Evolutionary conservation across 1,140 invertebrate genomes (phyloP).

Genomic region (Phocides pigmalion): DNA sequence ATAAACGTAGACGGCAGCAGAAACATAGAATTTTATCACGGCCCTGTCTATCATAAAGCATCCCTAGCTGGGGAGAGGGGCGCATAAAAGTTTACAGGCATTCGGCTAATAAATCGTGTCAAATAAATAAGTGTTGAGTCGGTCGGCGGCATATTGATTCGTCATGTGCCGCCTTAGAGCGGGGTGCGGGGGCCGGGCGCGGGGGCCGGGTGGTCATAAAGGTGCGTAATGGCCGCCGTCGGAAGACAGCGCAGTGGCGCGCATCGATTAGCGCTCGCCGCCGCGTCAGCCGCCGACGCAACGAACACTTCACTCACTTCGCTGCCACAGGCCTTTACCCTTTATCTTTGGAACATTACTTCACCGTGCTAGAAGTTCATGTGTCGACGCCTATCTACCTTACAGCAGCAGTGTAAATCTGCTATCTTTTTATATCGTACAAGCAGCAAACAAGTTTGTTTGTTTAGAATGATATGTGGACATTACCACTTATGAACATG

Average conservation of each 20-base stretch:
- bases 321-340: conserved; percentile 12
- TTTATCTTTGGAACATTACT: neutral
- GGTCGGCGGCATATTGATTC: conserved; percentile 83
- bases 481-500: too few species aligned
- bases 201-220: conserved; percentile 72
- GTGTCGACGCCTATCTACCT: too few species aligned
- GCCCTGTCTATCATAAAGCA: conserved; percentile 76
- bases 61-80: conserved; percentile 53
- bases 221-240: conserved; percentile 80
- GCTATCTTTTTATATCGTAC: too few species aligned
- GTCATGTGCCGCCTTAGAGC: conserved; percentile 80
- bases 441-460: too few species aligned
- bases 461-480: too few species aligned
- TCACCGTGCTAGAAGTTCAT: neutral
- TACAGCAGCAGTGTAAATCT: too few species aligned
- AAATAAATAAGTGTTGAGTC: conserved; percentile 83
- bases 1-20: conserved; percentile 70
- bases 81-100: conserved; percentile 81
- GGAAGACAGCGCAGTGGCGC: conserved; percentile 81
- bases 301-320: conserved; percentile 41
- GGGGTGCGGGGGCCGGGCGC: conserved; percentile 51
- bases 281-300: conserved; percentile 77
- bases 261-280: conserved; percentile 77
- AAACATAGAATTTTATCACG: conserved; percentile 76
- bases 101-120: conserved; percentile 82